Base-by-base conservation (phyloP, 2,888 invertebrate species). In the Bursaphelenchus okinawaensis region DNA sequence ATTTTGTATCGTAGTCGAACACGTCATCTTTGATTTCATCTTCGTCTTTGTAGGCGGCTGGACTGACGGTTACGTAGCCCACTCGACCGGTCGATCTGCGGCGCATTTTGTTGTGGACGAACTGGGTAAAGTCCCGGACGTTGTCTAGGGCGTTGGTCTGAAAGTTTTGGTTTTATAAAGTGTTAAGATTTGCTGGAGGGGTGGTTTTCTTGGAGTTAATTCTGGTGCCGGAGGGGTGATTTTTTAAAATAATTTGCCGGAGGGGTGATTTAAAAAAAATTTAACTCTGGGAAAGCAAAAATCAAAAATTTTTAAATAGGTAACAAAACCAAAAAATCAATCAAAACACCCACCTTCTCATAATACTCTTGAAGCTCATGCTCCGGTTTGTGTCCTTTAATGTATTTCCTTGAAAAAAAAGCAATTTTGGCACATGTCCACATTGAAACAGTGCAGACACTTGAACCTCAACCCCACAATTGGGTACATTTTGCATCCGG, bases 281-380 rank as follows among this genome's bases (percentile, higher is more conserved):
- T 4, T 12, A 12, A 40, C 40, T 4, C 16, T 40, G 40, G 16
- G n/a, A 6, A 40, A 40, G 6, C 40, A 40, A 40, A 6, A 1
- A 40, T n/a, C n/a, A n/a, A n/a, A n/a, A n/a, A n/a, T n/a, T n/a
- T n/a, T n/a, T n/a, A n/a, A n/a, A n/a, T n/a, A n/a, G n/a, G n/a
- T n/a, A n/a, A n/a, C 40, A 4, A 40, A 40, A 1, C 40, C 40
- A 12, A 40, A 40, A 40, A 1, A 40, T 16, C 40, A 6, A n/a
- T 12, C 12, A 29, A 40, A 40, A 40, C 4, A 68, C 78, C 75
- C 74, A 86, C 86, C 68, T 85, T 83, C 54, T 84, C 83, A 84
- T 95, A 95, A 84, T 98, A 98, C 84, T 98, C 98, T 84, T 98
- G 95, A 93, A 98, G 95, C 62, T 96, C 96, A 88, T 98, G 98